Evolutionary conservation across 2,113 vertebrate species (phyloP).

Genomic region (Pteruthius melanotis): DNA sequence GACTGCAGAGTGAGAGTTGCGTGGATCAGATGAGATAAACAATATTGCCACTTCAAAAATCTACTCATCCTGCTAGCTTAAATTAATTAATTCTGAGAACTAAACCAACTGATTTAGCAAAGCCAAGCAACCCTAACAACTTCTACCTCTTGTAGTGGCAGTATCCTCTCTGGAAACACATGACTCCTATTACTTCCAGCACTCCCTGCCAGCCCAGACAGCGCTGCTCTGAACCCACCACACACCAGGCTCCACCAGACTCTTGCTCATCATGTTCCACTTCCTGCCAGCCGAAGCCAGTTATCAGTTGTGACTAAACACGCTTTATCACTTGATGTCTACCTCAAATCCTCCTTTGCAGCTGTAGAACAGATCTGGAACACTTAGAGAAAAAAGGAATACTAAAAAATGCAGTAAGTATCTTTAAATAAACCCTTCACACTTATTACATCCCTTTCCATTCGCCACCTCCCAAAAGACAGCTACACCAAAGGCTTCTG

Average conservation of each 20-base stretch:
- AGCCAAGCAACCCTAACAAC: background rate
- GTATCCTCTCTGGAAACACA: background rate
- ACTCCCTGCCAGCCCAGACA: background rate
- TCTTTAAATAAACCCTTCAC: background rate
- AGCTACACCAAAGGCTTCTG: background rate
- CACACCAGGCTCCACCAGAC: background rate
- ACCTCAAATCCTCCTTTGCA: background rate
- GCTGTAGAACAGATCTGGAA: background rate
- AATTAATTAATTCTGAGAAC: background rate
- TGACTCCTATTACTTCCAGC: background rate
- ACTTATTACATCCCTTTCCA: background rate
- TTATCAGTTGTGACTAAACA: background rate
- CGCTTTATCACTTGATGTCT: background rate
- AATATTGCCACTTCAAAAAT: background rate
- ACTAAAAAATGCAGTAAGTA: background rate
- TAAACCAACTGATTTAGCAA: background rate
- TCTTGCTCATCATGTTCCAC: slow-evolving; percentile 15
- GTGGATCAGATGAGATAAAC: background rate
- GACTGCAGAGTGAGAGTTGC: background rate
- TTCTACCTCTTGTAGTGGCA: background rate
- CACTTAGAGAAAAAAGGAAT: background rate
- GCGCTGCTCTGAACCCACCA: background rate
- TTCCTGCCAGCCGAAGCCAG: slow-evolving; percentile 13
- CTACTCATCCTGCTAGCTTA: background rate
- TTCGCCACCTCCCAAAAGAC: background rate